These are phyloP conservation scores for Paramormyrops kingsleyae DNA, from an alignment of 2,113 vertebrate species.

Conservation along the genomic window DNA sequence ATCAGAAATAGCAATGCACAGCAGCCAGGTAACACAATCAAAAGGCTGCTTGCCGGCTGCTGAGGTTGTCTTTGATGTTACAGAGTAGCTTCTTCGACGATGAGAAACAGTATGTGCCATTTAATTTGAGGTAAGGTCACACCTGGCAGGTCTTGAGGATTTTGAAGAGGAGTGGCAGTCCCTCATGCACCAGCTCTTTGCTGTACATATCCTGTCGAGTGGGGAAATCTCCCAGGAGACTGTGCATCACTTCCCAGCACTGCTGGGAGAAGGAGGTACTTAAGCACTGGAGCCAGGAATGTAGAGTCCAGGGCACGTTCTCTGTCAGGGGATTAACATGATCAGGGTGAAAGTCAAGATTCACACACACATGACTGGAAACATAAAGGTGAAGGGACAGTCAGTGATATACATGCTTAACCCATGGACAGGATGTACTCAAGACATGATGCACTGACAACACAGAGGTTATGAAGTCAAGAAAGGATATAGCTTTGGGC, in stretches of 20 bases:
- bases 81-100: background rate
- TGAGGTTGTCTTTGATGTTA: background rate
- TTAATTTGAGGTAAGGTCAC: background rate
- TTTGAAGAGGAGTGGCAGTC: constrained; percentile 71
- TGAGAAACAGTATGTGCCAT: background rate
- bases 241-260: constrained; percentile 63
- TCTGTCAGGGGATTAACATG: background rate
- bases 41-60: background rate
- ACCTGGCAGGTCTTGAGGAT: constrained; percentile 69
- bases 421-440: background rate
- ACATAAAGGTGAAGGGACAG: background rate
- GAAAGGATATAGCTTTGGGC: background rate
- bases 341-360: background rate
- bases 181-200: constrained; percentile 66
- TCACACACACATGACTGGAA: background rate
- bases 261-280: constrained; percentile 62
- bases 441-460: background rate
- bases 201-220: constrained; percentile 70
- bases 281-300: constrained; percentile 71
- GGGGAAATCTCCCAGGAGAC: constrained; percentile 68
- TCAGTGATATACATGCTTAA: background rate
- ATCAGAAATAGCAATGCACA: constrained; percentile 8
- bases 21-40: background rate
- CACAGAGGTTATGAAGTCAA: background rate
- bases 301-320: constrained; percentile 67